Percentiles rank a stretch among this genome's conserved stretches.
These are phyloP conservation scores for Ictalurus punctatus DNA, from an alignment of 2,113 vertebrate genomes.

Conservation along the genomic window DNA sequence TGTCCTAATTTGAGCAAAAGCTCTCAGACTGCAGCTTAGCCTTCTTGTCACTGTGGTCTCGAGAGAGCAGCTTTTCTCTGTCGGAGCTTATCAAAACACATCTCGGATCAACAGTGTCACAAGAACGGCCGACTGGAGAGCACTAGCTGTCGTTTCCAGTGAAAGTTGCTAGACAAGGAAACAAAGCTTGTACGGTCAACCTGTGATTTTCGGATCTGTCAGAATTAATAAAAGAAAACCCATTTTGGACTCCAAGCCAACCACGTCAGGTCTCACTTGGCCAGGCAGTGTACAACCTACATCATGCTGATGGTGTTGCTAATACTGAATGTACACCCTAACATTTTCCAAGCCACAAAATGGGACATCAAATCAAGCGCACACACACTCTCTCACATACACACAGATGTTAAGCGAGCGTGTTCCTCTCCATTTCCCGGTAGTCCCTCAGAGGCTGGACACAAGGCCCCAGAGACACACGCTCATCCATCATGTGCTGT, in stretches of 20 bases:
- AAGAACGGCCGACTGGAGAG: not conserved
- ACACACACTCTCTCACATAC: not conserved
- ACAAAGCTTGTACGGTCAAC: not conserved
- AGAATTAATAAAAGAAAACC: not conserved
- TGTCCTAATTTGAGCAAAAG: conserved; percentile 13
- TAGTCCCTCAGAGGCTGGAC: conserved; percentile 41
- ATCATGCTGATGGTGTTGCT: not conserved
- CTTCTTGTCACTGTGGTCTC: not conserved
- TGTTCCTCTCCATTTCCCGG: conserved; percentile 51
- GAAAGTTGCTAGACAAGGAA: not conserved
- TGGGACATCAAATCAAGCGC: not conserved
- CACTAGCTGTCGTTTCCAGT: conserved; percentile 2
- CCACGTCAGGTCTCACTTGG: not conserved
- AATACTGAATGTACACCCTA: not conserved
- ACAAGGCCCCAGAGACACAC: conserved; percentile 48
- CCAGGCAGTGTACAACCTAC: not conserved
- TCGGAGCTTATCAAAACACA: conserved; percentile 19
- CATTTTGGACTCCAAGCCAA: not conserved
- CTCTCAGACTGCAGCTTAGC: conserved; percentile 20
- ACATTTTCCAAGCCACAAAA: not conserved
- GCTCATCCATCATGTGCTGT: conserved; percentile 59
- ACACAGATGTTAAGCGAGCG: conserved; percentile 57
- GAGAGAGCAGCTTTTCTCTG: conserved; percentile 17
- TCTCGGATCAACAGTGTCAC: conserved; percentile 20
- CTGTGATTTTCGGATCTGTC: not conserved